Conservation (phyloP, 1,140 invertebrate genomes). For the Rhagoletis pomonella region DNA sequence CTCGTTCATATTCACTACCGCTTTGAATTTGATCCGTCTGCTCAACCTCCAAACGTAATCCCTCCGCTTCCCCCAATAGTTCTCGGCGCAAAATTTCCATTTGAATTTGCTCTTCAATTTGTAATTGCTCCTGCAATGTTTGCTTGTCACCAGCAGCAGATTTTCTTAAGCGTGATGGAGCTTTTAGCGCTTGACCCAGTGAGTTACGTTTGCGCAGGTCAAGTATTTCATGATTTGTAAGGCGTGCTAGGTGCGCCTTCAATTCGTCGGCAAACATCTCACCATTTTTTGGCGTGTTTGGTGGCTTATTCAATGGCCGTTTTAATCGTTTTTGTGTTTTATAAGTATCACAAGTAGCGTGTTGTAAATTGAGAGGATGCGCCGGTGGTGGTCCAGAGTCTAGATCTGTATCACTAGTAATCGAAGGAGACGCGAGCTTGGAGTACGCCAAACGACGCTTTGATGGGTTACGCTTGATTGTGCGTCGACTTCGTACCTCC, state of each 20-base stretch:
- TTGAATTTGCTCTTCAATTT: slow-evolving; percentile 62
- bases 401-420: slow-evolving; percentile 47
- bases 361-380: slow-evolving; percentile 61
- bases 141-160: slow-evolving; percentile 52
- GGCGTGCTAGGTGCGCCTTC: slow-evolving; percentile 57
- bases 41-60: neutral
- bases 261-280: slow-evolving; percentile 64
- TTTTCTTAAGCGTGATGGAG: slow-evolving; percentile 58
- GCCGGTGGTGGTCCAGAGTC: slow-evolving; percentile 25
- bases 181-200: slow-evolving; percentile 51
- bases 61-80: neutral
- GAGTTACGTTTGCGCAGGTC: slow-evolving; percentile 70
- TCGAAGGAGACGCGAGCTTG: slow-evolving; percentile 12
- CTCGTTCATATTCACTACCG: neutral
- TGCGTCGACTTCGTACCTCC: neutral
- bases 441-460: slow-evolving; percentile 21
- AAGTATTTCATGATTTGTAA: slow-evolving; percentile 67
- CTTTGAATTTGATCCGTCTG: neutral
- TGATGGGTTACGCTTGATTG: slow-evolving; percentile 55
- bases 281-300: slow-evolving; percentile 65
- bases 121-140: neutral
- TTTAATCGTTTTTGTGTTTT: slow-evolving; percentile 30
- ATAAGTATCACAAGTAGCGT: slow-evolving; percentile 11
- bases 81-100: slow-evolving; percentile 60
- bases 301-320: slow-evolving; percentile 64